Base-by-base conservation (phyloP, 2,113 vertebrate genomes). In the Hassar affinis region DNA sequence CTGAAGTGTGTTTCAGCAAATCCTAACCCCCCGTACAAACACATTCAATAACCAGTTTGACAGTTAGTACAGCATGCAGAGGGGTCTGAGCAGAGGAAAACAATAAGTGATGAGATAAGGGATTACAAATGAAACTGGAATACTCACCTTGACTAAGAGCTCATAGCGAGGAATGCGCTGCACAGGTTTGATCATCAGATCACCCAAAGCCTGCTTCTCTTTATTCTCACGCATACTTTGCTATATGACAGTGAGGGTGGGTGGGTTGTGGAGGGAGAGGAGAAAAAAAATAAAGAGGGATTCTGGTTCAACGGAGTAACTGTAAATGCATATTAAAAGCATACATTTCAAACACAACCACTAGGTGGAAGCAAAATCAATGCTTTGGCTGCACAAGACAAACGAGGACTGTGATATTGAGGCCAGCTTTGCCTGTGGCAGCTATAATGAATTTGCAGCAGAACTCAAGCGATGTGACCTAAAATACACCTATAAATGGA, bases 221-320 rank as follows among this genome's bases (percentile, higher is more conserved):
- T 98, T 99, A 94, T 99, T 99, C 92, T 99, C 98, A 54, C 98
- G 90, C 95, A 98, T 99, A 92, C 95, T 97, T 96, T 98, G 97
- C 98, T 42, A 42, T 42, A 42, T 42, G 38, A 42, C 3, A 42
- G 38, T 3, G 38, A 42, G 38, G 6, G 38, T 3, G 38, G 6
- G 38, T 3, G 38, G 6, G 38, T 25, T n/a, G n/a, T n/a, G 6
- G 38, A 42, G 45, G 81, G 33, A 76, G 47, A 85, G 76, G 30
- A 27, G 80, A 38, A 11, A 74, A n/a, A 62, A 3, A 20, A 56
- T 9, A 79, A 27, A 47, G 38, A 75, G 35, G 61, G 17, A n/a
- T 2, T 30, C 4, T 14, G 12, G 12, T 14, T 66, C 30, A 35
- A 20, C 17, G n/a, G n/a, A n/a, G n/a, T n/a, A n/a, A n/a, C n/a